Conservation (phyloP, 2,113 vertebrate genomes). For the Chunga burmeisteri region DNA sequence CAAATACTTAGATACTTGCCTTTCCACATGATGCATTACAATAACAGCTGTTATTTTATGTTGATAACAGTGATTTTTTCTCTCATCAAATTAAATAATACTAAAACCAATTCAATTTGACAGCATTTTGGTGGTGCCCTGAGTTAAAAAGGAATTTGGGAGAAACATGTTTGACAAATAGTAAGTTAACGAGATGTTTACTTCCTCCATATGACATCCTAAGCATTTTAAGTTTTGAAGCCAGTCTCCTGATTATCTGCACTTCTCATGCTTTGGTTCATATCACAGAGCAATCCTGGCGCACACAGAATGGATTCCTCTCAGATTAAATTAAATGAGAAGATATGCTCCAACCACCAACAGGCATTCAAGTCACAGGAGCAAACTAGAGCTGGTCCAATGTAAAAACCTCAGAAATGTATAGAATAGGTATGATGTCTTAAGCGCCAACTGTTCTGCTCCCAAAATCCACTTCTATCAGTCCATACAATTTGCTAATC, state of each 20-base stretch:
- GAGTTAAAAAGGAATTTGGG: background rate
- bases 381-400: background rate
- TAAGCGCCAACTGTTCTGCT: background rate
- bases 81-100: conserved; percentile 14
- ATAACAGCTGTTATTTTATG: conserved; percentile 20
- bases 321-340: background rate
- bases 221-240: background rate
- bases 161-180: background rate
- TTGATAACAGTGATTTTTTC: conserved; percentile 18
- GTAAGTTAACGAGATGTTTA: background rate
- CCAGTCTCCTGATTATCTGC: background rate
- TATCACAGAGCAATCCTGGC: background rate
- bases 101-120: background rate
- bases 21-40: background rate
- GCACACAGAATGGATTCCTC: background rate
- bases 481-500: background rate
- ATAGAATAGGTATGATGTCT: background rate
- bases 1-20: background rate
- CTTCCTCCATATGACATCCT: background rate
- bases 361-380: background rate
- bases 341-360: background rate
- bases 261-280: background rate
- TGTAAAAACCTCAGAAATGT: background rate
- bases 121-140: background rate
- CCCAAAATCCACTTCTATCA: background rate